These are phyloP conservation scores for Hylaea fasciaria DNA, from an alignment of 2,888 invertebrate genomes.

Conservation along the genomic window DNA sequence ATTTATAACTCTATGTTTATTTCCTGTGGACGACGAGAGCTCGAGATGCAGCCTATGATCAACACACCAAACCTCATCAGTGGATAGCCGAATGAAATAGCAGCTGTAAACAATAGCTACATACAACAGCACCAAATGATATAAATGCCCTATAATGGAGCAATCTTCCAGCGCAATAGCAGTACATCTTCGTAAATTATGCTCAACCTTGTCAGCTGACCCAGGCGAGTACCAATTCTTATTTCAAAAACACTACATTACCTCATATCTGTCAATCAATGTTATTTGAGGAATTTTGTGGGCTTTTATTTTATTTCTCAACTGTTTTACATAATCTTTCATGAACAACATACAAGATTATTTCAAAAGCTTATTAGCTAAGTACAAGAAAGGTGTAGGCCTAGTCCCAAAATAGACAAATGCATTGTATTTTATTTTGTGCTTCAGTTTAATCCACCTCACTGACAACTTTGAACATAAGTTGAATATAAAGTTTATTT, in stretches of 20 bases:
- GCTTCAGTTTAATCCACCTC: no score
- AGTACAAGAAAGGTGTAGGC: constrained; percentile 53
- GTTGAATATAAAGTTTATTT: background rate
- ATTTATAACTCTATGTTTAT: no score
- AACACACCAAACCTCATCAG: background rate
- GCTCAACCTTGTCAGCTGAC: constrained; percentile 70
- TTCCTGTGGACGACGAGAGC: background rate
- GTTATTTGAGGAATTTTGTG: constrained; percentile 30
- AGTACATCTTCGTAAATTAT: constrained; percentile 73
- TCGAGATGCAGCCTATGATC: background rate
- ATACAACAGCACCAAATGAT: background rate
- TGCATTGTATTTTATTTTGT: background rate
- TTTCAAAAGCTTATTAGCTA: constrained; percentile 52
- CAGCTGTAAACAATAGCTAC: background rate
- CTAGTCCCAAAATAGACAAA: background rate
- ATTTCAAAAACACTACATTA: constrained; percentile 34
- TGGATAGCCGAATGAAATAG: background rate
- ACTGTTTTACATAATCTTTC: constrained; percentile 29
- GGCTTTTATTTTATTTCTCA: constrained; percentile 24
- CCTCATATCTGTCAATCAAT: constrained; percentile 30
- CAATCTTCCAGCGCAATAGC: constrained; percentile 60
- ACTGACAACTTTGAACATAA: no score
- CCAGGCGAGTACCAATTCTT: constrained; percentile 60
- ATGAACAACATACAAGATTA: constrained; percentile 66
- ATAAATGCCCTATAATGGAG: constrained; percentile 57